Evolutionary conservation across 2,113 vertebrate genomes (phyloP), one percentile per base, ranked within the genome.

Genomic region (Thymallus thymallus): DNA sequence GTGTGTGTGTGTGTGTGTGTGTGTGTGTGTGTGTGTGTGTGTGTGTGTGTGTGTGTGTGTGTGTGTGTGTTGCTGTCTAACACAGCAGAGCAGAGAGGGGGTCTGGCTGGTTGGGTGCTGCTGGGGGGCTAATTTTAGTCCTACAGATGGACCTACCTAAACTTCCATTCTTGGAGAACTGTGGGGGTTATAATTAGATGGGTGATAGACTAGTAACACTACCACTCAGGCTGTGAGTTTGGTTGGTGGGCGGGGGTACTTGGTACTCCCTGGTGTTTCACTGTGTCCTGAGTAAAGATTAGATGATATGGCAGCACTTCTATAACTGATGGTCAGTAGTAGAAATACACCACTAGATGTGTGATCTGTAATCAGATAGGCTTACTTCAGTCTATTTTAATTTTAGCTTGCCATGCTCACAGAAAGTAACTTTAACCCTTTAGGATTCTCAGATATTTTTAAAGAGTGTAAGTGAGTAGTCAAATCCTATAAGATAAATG

Each of bases 131-230:
- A 97, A 95, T 92, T 95, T 95, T 97, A 97, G 94, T 85, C 86
- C 14, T 86, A 77, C 76, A 90, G 82, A 92, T 92, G 89, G 91
- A 91, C 86, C 92, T 89, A 93, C 89, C 91, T 86, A 91, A 86
- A 95, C 93, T 95, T 95, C 95, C 95, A 95, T 96, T 95, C 95
- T 95, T 92, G 95, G 96, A 91, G 82, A 89, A 91, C 75, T 79
- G 73, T 80, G 81, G 66, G 83, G 87, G 84, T 93, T 96, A 97
- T 94, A 94, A 95, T 95, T 96, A 96, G 95, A 92, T 87, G 90
- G 87, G 90, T 91, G 92, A 79, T 87, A 90, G 88, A 89, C 85
- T 85, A 88, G 88, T 91, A 93, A 87, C 86, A 80, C 78, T 82
- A 4, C 16, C 48, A 18, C 77, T 73, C 55, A 62, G 76, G 71